phyloP scores from a whole-genome alignment of 2,888 invertebrate species.

The Aphelenchoides bicaudatus region DNA sequence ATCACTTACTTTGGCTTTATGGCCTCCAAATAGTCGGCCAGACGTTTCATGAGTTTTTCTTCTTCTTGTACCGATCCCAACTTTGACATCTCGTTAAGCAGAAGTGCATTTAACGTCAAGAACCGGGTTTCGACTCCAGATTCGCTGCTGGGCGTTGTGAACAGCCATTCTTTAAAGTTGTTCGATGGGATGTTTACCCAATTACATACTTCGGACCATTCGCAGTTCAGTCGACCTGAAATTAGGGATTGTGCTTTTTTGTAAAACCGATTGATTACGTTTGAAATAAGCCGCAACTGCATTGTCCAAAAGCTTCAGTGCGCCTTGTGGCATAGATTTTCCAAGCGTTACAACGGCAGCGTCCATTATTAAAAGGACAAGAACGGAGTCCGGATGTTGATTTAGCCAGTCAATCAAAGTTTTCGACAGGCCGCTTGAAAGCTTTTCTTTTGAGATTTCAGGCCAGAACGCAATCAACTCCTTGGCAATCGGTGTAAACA shows the following conservation, averaged over 20 bases:
- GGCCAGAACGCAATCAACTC: constrained; percentile 52
- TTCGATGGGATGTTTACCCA: constrained; percentile 27
- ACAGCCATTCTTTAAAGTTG: constrained; percentile 26
- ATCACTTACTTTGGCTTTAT: constrained; percentile 51
- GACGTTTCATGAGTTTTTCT: constrained; percentile 22
- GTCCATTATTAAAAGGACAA: constrained; percentile 33
- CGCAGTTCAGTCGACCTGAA: constrained; percentile 20
- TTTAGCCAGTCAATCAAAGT: constrained; percentile 31
- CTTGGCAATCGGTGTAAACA: constrained; percentile 29
- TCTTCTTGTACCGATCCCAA: constrained; percentile 20
- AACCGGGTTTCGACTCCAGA: constrained; percentile 33
- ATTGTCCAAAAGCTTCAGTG: constrained; percentile 45
- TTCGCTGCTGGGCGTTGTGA: constrained; percentile 30
- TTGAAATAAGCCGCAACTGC: constrained; percentile 46
- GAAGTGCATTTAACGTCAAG: constrained; percentile 29
- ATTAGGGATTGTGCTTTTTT: neutral
- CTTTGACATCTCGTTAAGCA: constrained; percentile 28
- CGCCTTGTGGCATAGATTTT: constrained; percentile 29
- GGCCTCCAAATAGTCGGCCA: constrained; percentile 40
- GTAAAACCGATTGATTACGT: constrained; percentile 30
- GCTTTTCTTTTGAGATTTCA: constrained; percentile 36
- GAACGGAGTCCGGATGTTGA: constrained; percentile 32
- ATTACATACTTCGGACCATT: constrained; percentile 28
- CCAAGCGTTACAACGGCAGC: constrained; percentile 25
- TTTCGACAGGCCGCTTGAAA: constrained; percentile 20